Conservation (phyloP, 2,888 invertebrate species). For the Ferrisia virgata region DNA sequence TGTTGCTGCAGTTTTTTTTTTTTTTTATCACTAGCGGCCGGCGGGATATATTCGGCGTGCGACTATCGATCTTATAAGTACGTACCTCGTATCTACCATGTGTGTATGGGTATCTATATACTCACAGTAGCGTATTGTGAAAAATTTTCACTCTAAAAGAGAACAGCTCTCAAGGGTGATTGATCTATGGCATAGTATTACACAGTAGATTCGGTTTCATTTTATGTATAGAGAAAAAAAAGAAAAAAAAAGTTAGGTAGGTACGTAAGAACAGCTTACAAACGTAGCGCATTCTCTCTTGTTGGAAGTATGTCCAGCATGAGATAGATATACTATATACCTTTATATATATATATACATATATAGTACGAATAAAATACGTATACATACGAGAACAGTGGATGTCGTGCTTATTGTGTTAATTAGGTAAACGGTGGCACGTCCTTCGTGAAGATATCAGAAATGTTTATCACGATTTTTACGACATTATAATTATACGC, state of each 20-base stretch:
- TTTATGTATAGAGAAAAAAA: no score
- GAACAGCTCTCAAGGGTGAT: neutral
- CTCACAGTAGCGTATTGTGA: neutral
- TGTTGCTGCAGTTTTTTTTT: constrained; percentile 36
- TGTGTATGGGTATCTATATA: no score
- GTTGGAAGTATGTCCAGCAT: no score
- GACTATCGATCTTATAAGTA: constrained; percentile 23
- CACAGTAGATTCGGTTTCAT: neutral
- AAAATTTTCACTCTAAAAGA: neutral
- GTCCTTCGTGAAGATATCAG: neutral
- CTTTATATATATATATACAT: no score
- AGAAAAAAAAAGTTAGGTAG: no score
- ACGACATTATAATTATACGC: constrained; percentile 21
- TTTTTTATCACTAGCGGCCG: constrained; percentile 18
- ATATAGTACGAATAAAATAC: neutral
- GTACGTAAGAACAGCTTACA: no score
- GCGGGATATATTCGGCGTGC: neutral
- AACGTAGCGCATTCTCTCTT: no score
- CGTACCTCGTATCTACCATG: no score
- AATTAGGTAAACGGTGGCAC: constrained; percentile 23
- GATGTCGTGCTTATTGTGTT: neutral
- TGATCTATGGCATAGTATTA: neutral
- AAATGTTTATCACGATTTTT: constrained; percentile 27
- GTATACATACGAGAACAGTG: neutral
- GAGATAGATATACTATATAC: no score